These are phyloP conservation scores for Sebastolobus alascanus DNA, from an alignment of 2,797 vertebrate species.

Conservation along the genomic window DNA sequence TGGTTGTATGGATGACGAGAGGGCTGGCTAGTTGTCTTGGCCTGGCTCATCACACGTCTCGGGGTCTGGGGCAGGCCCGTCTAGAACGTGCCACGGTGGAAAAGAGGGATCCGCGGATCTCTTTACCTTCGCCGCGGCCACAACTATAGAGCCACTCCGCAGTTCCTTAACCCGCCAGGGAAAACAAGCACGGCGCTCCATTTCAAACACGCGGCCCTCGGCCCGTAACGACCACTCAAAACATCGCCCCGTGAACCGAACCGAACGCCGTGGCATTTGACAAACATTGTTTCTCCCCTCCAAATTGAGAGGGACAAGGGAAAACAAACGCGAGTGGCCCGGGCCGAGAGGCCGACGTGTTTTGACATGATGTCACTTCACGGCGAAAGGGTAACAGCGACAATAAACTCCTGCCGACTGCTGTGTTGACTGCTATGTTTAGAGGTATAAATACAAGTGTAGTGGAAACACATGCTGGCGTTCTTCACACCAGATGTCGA, in stretches of 20 bases:
- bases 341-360: slow-evolving; percentile 61
- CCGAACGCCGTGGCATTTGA: slow-evolving; percentile 59
- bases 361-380: slow-evolving; percentile 83
- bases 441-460: slow-evolving; percentile 71
- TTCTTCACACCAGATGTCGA: slow-evolving; percentile 77
- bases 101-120: slow-evolving; percentile 34
- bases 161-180: slow-evolving; percentile 40
- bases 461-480: slow-evolving; percentile 81
- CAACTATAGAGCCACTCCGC: slow-evolving; percentile 32
- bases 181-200: slow-evolving; percentile 70
- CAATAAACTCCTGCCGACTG: slow-evolving; percentile 75
- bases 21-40: slow-evolving; percentile 52
- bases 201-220: slow-evolving; percentile 58
- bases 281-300: slow-evolving; percentile 76
- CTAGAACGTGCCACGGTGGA: slow-evolving; percentile 23
- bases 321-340: slow-evolving; percentile 74
- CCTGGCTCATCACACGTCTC: slow-evolving; percentile 40
- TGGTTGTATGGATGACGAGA: slow-evolving; percentile 59
- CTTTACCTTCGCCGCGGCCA: slow-evolving; percentile 32
- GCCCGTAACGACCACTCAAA: slow-evolving; percentile 65
- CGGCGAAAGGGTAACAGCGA: slow-evolving; percentile 77
- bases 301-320: slow-evolving; percentile 76
- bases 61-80: slow-evolving; percentile 31
- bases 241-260: slow-evolving; percentile 55
- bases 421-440: slow-evolving; percentile 77